These are phyloP conservation scores for Centropyge bicolor DNA, from an alignment of 2,797 vertebrate genomes.

Conservation along the genomic window DNA sequence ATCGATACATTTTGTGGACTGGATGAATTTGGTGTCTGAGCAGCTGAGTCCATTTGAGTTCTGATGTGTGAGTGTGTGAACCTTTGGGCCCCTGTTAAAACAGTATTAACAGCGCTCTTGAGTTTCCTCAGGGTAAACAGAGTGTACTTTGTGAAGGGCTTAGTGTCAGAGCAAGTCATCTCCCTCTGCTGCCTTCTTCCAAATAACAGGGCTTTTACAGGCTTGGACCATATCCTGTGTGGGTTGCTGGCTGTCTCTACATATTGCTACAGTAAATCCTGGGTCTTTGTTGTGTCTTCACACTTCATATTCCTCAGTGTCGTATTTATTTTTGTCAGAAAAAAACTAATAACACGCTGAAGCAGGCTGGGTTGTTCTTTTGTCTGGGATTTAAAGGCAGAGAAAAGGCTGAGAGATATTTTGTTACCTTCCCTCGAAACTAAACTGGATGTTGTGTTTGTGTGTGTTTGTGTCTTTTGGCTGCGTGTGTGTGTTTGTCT, in stretches of 20 bases:
- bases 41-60: conserved; percentile 4
- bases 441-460: not conserved
- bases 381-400: not conserved
- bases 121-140: conserved; percentile 35
- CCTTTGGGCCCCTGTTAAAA: conserved; percentile 23
- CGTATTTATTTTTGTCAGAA: not conserved
- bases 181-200: conserved; percentile 32
- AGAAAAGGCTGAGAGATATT: not conserved
- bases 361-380: not conserved
- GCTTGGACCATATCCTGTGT: conserved; percentile 32
- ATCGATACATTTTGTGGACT: not conserved
- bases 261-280: conserved; percentile 27
- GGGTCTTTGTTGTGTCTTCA: conserved; percentile 29
- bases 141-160: conserved; percentile 10
- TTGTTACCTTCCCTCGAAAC: not conserved
- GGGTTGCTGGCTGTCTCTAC: conserved; percentile 41
- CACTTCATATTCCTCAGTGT: not conserved
- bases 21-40: conserved; percentile 30
- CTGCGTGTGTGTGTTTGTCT: conserved; percentile 28
- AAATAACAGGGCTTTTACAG: conserved; percentile 56
- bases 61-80: conserved; percentile 27
- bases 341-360: conserved; percentile 21
- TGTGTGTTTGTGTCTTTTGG: not conserved
- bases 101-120: conserved; percentile 34
- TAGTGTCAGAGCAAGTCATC: conserved; percentile 6